These are phyloP conservation scores for Apogon talboti DNA, from an alignment of 2,797 vertebrate species.

Conservation along the genomic window DNA sequence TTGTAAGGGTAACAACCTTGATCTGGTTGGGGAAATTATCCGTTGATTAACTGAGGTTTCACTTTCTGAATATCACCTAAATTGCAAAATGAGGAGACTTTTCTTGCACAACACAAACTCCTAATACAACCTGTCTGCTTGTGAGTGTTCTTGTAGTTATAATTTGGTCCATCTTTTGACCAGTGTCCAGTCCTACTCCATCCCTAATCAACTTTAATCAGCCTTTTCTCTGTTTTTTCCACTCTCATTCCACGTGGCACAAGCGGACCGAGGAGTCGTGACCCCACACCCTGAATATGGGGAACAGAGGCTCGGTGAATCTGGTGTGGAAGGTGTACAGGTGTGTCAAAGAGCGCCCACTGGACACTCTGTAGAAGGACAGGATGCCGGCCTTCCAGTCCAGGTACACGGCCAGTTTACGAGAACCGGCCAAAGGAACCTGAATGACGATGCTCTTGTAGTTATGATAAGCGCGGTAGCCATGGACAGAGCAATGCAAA, in stretches of 20 bases:
- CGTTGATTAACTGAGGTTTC: no score
- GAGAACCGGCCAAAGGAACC: background rate
- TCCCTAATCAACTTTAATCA: no score
- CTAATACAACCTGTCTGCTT: no score
- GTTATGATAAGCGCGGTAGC: conserved; percentile 13
- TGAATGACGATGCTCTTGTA: background rate
- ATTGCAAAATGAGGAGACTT: no score
- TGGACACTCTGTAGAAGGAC: conserved; percentile 42
- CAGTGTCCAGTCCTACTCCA: no score
- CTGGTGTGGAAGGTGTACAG: conserved; percentile 24
- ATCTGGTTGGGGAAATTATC: no score
- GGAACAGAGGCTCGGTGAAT: conserved; percentile 25
- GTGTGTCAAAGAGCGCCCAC: conserved; percentile 24
- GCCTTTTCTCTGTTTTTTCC: background rate
- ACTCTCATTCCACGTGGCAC: background rate
- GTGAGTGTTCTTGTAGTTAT: no score
- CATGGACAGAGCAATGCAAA: conserved; percentile 10
- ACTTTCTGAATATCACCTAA: no score
- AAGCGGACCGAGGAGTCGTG: background rate
- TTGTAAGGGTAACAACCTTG: no score
- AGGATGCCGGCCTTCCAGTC: conserved; percentile 25
- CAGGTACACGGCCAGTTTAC: conserved; percentile 17
- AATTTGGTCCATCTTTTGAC: no score
- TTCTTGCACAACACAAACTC: no score
- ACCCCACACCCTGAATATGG: conserved; percentile 22